Evolutionary conservation across 92 coral and sea anemone genomes (phyloP), one percentile per base, ranked within the genome.

Genomic region (Epizoanthus scotinus): DNA sequence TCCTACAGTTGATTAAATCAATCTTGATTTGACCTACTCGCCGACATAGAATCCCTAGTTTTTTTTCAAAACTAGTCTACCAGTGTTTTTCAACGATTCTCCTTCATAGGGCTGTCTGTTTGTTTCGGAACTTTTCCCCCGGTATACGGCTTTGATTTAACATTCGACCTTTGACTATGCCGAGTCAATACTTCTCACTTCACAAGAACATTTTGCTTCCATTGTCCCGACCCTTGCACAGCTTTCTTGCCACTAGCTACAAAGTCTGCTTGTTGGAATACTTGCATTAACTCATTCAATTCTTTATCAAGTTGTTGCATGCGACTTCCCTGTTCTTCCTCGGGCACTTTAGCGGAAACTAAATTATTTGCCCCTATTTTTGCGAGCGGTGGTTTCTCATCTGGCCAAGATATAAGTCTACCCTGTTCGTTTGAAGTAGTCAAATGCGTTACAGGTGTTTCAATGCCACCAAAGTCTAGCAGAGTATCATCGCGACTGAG

Each of bases 161-260:
- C 52, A 9, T 47, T 47, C 52, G 14, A 47, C 52, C 52, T 13
- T 10, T 9, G 10, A 47, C 52, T 6, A 47, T 47, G 52, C 52
- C 10, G 52, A 0, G 67, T 62, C 27, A 17, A 40, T 10, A 5
- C 21, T 19, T 64, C 20, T 64, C n/a, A 71, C 55, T 71, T 71
- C 34, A 53, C 63, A 10, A 63, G 31, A 53, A 71, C 49, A 50
- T 71, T 24, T 71, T 71, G 62, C 21, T 71, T 71, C 78, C 63
- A 71, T 6, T 28, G 13, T 2, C 60, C 62, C 44, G 78, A 9
- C 29, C 63, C 78, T 8, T 71, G 78, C 34, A 49, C 38, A 15
- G 38, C 85, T 69, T 58, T 92, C 56, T 73, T 77, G 34, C 94
- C 97, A 20, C 90, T 92, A 9, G 97, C 97, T 24, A 92, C 84